A percentile compares a stretch with the other conserved stretches of the same genome.
Conservation (phyloP, 2,888 invertebrate species). For the Aproaerema taeniolella region DNA sequence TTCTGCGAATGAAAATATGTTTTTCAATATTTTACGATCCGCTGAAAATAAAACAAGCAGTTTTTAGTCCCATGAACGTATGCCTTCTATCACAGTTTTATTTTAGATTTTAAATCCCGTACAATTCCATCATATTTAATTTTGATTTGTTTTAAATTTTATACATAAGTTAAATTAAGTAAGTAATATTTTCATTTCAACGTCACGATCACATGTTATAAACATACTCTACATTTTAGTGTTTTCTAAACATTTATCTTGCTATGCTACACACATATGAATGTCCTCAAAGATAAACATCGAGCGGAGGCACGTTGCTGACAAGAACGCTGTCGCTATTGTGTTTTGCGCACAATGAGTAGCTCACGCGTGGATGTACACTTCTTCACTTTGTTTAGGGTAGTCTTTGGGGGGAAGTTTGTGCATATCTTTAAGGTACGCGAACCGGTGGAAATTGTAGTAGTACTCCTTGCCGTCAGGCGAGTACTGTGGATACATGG, state of each 20-base stretch:
- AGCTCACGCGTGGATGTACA: conserved; percentile 68
- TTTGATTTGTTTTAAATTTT: conserved; percentile 4
- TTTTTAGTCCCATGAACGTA: conserved; percentile 17
- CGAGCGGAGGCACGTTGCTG: no score
- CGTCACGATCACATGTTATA: conserved; percentile 5
- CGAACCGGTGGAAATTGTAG: conserved; percentile 68
- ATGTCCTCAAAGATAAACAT: neutral
- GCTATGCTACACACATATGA: conserved; percentile 13
- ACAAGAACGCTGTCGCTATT: no score
- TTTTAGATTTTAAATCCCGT: no score
- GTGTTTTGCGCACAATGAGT: no score
- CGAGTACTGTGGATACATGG: conserved; percentile 65
- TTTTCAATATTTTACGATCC: no score
- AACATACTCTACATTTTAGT: conserved; percentile 10
- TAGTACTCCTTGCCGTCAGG: conserved; percentile 69
- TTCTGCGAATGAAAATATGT: no score
- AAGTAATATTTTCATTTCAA: neutral
- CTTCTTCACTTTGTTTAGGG: conserved; percentile 53
- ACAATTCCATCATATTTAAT: neutral
- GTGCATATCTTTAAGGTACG: conserved; percentile 59
- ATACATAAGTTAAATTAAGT: neutral
- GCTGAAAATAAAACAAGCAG: conserved; percentile 3
- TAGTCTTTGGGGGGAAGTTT: conserved; percentile 66
- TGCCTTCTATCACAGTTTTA: conserved; percentile 29
- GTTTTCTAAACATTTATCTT: conserved; percentile 16